These are phyloP conservation scores for Pilophorus perplexus DNA, from an alignment of 2,888 invertebrate species.

Conservation along the genomic window DNA sequence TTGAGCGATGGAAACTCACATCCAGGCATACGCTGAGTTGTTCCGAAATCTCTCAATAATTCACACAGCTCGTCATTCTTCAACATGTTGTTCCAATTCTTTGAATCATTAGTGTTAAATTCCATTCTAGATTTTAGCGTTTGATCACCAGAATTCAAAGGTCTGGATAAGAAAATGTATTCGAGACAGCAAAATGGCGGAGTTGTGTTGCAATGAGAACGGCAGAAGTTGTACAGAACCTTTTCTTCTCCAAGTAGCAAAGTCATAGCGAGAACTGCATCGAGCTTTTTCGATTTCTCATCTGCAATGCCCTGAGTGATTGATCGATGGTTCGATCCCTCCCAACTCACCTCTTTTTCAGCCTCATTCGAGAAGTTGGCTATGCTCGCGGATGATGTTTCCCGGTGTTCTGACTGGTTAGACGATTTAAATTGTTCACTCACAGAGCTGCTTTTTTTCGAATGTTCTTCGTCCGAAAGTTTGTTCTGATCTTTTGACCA, in stretches of 20 bases:
- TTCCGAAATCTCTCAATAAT: neutral
- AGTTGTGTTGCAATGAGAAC: neutral
- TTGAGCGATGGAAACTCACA: constrained; percentile 8
- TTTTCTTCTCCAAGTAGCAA: neutral
- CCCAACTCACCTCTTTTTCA: neutral
- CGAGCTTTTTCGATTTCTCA: neutral
- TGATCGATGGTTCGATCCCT: neutral
- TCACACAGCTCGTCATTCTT: neutral
- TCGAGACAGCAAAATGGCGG: constrained; percentile 16
- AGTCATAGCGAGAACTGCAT: neutral
- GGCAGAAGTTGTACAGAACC: neutral
- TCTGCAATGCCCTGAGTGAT: neutral
- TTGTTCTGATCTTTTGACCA: neutral
- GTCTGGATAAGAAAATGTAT: neutral
- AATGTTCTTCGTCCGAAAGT: constrained; percentile 6
- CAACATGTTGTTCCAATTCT: neutral
- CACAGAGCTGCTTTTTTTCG: neutral
- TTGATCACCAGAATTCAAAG: neutral
- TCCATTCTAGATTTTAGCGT: neutral
- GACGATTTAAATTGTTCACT: neutral
- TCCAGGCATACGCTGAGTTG: neutral
- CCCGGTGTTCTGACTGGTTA: neutral
- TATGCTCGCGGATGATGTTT: neutral
- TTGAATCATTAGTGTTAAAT: neutral
- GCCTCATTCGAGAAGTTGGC: neutral